Base-by-base conservation (phyloP, 2,113 vertebrate genomes). In the Seriola rivoliana region DNA sequence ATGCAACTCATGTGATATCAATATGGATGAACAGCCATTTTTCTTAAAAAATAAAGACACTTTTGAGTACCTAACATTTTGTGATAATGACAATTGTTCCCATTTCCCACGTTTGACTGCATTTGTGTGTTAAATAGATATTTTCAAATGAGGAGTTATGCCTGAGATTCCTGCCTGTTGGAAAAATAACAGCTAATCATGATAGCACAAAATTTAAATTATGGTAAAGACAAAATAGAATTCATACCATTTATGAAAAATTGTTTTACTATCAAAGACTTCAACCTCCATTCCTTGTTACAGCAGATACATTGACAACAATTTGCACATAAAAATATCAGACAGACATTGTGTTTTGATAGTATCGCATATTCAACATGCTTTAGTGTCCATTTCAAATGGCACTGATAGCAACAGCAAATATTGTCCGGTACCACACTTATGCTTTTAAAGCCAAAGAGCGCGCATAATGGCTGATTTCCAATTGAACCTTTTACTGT, bases 281-380 rank as follows among this genome's bases (percentile, higher is more conserved):
- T 75, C n/a, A 73, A 32, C 59, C 40, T 82, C 19, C 2, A 25
- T 80, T 87, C 62, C 46, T 76, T 5, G 12, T 82, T 89, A 92
- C 91, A 93, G 91, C 90, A 92, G 85, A 88, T 57, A 83, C 84
- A 86, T 48, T 40, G 42, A 85, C 12, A 6, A 89, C 66, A 69
- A 34, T 55, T 75, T 70, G 55, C 75, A 88, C 79, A 75, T 55
- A 85, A 73, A 90, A 74, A 81, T 67, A 83, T 62, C 36, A 77
- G 77, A 89, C 66, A 74, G 38, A 52, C 69, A 29, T 29, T 57
- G 44, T 58, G 34, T 62, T 74, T 59, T 59, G 19, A 85, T 55
- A 72, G 25, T 25, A 5, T 67, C 59, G 65, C 40, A 46, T 62
- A 54, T 77, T 84, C 73, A 78, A 29, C 29, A 42, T 29, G 54